A percentile compares a stretch with the other conserved stretches of the same genome.
phyloP scores from a whole-genome alignment of 2,888 invertebrate species.

The Andrena hattorfiana region DNA sequence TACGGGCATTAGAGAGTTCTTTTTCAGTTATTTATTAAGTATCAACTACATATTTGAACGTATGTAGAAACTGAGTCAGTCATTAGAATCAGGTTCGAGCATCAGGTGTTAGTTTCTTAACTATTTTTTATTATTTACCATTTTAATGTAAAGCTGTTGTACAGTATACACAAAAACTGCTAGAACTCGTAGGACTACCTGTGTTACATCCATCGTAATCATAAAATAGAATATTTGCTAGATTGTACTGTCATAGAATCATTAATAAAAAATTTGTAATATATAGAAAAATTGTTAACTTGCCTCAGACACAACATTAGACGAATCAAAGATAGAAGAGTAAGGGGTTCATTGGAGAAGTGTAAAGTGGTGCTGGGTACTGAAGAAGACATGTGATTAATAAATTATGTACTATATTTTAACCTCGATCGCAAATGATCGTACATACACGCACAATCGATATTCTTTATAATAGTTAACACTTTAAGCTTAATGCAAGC shows the following conservation, averaged over 20 bases:
- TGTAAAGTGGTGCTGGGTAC: background rate
- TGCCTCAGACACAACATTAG: background rate
- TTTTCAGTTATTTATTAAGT: too few relatives aligned
- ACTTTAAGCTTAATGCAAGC: constrained; percentile 76
- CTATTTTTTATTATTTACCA: constrained; percentile 16
- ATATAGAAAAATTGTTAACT: background rate
- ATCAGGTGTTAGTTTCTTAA: background rate
- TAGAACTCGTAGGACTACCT: too few relatives aligned
- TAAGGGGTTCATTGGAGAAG: background rate
- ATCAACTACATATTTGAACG: background rate
- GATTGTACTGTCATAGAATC: background rate
- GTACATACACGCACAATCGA: constrained; percentile 74
- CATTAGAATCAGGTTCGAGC: background rate
- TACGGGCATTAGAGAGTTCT: too few relatives aligned
- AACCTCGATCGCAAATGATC: constrained; percentile 71
- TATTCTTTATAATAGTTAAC: constrained; percentile 62
- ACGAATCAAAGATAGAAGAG: background rate
- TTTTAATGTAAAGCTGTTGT: constrained; percentile 7
- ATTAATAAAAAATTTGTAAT: constrained; percentile 12
- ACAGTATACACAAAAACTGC: constrained; percentile 7
- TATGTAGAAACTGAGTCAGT: background rate
- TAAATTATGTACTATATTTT: constrained; percentile 81
- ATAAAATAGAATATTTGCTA: background rate
- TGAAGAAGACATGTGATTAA: constrained; percentile 62
- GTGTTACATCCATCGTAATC: too few relatives aligned